Evolutionary conservation across 2,113 vertebrate species (phyloP).

Genomic region (Daubentonia madagascariensis): DNA sequence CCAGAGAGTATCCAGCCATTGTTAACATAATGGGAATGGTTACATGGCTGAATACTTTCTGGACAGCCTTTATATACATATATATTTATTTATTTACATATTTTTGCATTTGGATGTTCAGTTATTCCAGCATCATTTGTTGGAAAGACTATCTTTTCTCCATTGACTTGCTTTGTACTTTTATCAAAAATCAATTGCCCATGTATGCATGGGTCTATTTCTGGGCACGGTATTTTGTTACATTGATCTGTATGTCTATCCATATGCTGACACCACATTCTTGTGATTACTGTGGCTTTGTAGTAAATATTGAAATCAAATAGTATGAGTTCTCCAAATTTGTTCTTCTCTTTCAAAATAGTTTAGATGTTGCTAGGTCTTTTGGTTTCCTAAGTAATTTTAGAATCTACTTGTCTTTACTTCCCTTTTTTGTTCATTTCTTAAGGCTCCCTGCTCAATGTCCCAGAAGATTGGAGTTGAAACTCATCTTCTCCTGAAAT

Average conservation of each 20-base stretch:
- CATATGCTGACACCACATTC: not conserved
- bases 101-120: not conserved
- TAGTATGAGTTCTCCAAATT: not conserved
- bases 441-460: not conserved
- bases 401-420: not conserved
- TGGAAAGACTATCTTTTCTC: not conserved
- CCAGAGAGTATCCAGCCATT: too few relatives aligned
- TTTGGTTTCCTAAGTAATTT: slow-evolving; percentile 20
- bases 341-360: slow-evolving; percentile 13
- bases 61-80: too few relatives aligned
- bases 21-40: too few relatives aligned
- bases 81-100: too few relatives aligned
- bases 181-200: not conserved
- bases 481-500: not conserved
- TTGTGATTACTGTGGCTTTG: not conserved
- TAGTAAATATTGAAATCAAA: not conserved
- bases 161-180: not conserved
- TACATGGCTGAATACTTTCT: too few relatives aligned
- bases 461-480: not conserved
- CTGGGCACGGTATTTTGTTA: not conserved
- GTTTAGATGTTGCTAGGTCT: not conserved
- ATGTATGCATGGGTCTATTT: not conserved
- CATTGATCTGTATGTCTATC: not conserved
- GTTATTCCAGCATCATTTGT: not conserved
- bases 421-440: not conserved